A percentile compares a stretch with the other conserved stretches of the same genome.
Conservation (phyloP, 2,888 invertebrate species). For the Oithona nana region DNA sequence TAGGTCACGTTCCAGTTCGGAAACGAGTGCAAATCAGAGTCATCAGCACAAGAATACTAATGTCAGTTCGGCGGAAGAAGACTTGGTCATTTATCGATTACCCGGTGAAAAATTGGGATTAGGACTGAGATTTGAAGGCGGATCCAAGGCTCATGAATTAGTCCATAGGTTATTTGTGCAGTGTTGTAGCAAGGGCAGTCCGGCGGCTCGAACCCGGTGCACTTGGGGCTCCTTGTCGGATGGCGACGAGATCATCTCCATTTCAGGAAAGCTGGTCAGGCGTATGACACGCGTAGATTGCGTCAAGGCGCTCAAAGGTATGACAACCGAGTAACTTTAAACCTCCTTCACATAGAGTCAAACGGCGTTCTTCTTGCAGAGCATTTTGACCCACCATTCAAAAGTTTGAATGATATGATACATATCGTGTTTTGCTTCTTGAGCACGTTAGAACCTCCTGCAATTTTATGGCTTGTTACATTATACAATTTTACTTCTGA, state of each 20-base stretch:
- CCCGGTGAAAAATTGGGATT: conserved; percentile 78
- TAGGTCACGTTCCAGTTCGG: too few species aligned
- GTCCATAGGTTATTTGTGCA: conserved; percentile 67
- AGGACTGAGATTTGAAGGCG: conserved; percentile 77
- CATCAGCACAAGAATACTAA: too few species aligned
- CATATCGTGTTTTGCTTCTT: too few species aligned
- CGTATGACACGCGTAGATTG: conserved; percentile 69
- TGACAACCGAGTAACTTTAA: not conserved
- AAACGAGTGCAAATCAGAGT: too few species aligned
- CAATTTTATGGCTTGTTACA: too few species aligned
- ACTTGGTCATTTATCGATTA: conserved; percentile 59
- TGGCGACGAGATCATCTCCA: conserved; percentile 72
- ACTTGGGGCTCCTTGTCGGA: conserved; percentile 66
- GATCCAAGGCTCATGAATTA: conserved; percentile 56
- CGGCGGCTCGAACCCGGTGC: conserved; percentile 58
- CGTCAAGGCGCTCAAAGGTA: conserved; percentile 32
- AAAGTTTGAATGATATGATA: too few species aligned
- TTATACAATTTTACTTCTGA: too few species aligned
- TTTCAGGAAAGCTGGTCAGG: conserved; percentile 57
- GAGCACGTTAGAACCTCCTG: too few species aligned
- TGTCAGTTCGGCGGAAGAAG: conserved; percentile 31
- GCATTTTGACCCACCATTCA: too few species aligned
- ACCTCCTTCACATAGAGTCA: too few species aligned
- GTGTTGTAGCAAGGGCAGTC: conserved; percentile 68
- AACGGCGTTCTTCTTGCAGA: too few species aligned